Evolutionary conservation across 2,888 invertebrate species (phyloP).

Genomic region (Troides aeacus): DNA sequence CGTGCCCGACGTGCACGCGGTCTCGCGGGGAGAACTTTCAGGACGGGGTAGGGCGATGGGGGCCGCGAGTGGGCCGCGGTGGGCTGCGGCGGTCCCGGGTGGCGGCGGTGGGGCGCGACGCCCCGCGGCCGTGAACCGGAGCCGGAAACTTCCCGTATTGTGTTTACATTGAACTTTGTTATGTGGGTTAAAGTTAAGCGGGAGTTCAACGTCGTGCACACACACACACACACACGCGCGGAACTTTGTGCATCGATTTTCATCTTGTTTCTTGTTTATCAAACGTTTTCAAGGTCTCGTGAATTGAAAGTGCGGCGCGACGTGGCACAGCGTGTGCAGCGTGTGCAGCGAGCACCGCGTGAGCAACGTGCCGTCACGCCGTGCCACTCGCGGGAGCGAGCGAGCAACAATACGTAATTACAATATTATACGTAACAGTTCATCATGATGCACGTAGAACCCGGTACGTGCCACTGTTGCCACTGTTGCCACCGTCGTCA

Average conservation of each 20-base stretch:
- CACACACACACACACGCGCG: conserved; percentile 37
- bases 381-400: too few relatives aligned
- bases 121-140: conserved; percentile 76
- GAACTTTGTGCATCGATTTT: conserved; percentile 77
- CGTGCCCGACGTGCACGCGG: conserved; percentile 8
- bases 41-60: conserved; percentile 34
- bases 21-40: conserved; percentile 35
- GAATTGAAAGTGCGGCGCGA: conserved; percentile 29
- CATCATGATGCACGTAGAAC: too few relatives aligned
- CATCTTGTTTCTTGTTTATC: conserved; percentile 67
- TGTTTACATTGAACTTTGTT: conserved; percentile 81
- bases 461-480: too few relatives aligned
- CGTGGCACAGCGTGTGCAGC: too few relatives aligned
- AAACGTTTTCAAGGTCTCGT: conserved; percentile 73
- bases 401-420: too few relatives aligned
- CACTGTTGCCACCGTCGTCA: too few relatives aligned
- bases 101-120: conserved; percentile 40
- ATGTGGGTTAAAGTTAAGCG: conserved; percentile 80
- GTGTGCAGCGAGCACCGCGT: too few relatives aligned
- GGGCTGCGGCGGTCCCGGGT: conserved; percentile 34
- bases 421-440: too few relatives aligned
- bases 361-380: too few relatives aligned
- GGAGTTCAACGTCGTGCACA: conserved; percentile 64
- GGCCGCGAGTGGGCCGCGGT: conserved; percentile 37
- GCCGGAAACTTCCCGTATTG: conserved; percentile 77